Percentiles rank a stretch among this genome's conserved stretches.
phyloP scores from a whole-genome alignment of 2,113 vertebrate species.

The Gavia stellata region DNA sequence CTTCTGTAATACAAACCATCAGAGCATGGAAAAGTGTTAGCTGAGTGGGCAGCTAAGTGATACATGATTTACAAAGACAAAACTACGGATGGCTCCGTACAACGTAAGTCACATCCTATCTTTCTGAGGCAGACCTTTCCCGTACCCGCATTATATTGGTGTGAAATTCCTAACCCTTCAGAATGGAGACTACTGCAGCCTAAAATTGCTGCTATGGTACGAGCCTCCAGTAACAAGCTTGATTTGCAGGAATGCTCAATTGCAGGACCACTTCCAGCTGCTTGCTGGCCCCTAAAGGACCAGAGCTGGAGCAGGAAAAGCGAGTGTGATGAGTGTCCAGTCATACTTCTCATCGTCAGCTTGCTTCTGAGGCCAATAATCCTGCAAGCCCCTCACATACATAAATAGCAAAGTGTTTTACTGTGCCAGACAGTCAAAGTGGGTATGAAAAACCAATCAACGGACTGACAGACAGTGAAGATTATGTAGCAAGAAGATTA shows the following conservation, averaged over 20 bases:
- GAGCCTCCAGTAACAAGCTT: background rate
- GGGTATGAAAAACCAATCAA: background rate
- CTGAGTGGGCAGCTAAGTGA: background rate
- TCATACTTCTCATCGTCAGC: background rate
- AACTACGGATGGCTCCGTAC: background rate
- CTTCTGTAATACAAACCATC: background rate
- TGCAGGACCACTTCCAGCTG: background rate
- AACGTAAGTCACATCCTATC: background rate
- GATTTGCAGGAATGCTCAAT: background rate
- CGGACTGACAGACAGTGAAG: background rate
- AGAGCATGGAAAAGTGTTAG: background rate
- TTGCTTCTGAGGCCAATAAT: background rate
- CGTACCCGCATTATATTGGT: fast-evolving
- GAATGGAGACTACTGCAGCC: background rate
- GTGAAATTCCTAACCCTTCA: background rate
- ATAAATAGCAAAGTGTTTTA: background rate
- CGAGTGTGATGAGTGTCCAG: background rate
- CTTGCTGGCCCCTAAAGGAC: background rate
- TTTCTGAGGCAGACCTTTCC: background rate
- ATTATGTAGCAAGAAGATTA: background rate
- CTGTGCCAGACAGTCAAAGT: background rate
- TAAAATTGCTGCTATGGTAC: background rate
- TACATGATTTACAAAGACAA: background rate
- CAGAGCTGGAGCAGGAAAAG: background rate
- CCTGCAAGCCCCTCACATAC: background rate